These are phyloP conservation scores for Xenopus laevis DNA, from an alignment of 2,113 vertebrate species.

Conservation along the genomic window DNA sequence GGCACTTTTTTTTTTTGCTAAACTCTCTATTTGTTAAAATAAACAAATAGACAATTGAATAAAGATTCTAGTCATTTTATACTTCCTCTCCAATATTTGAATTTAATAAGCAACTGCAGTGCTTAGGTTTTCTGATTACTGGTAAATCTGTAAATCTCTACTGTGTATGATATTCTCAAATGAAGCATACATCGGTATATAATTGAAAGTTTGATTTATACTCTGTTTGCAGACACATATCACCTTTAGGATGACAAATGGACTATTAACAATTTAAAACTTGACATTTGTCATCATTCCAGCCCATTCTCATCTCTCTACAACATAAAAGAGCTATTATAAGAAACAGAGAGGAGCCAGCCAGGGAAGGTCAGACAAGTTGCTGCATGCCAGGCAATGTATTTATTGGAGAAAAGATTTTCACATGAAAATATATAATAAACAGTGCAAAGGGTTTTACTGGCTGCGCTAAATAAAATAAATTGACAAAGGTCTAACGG, in stretches of 20 bases:
- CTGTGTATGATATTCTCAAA: slow-evolving; percentile 37
- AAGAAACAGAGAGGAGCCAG: slow-evolving; percentile 42
- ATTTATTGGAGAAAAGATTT: slow-evolving; percentile 45
- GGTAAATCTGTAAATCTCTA: slow-evolving; percentile 19
- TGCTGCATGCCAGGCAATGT: slow-evolving; percentile 39
- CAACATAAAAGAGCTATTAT: slow-evolving; percentile 41
- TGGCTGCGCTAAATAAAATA: slow-evolving; percentile 41
- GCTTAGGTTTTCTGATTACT: background rate
- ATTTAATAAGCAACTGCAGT: slow-evolving; percentile 22
- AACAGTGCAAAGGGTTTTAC: slow-evolving; percentile 44
- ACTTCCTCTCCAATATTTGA: slow-evolving; percentile 7
- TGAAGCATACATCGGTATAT: slow-evolving; percentile 44
- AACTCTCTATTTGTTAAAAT: no score
- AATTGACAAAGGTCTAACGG: slow-evolving; percentile 23
- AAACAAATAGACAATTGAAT: no score
- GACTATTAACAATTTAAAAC: slow-evolving; percentile 47
- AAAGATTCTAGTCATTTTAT: background rate
- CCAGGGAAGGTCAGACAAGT: slow-evolving; percentile 42
- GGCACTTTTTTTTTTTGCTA: no score
- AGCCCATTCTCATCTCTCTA: slow-evolving; percentile 38
- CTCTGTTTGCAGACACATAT: slow-evolving; percentile 43
- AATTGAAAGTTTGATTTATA: slow-evolving; percentile 46
- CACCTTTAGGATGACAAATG: slow-evolving; percentile 46
- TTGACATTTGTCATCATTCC: slow-evolving; percentile 46
- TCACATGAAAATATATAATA: slow-evolving; percentile 45